Evolutionary conservation across 2,113 vertebrate genomes (phyloP), one percentile per base, ranked within the genome.

Genomic region (Oreocharis arfaki): DNA sequence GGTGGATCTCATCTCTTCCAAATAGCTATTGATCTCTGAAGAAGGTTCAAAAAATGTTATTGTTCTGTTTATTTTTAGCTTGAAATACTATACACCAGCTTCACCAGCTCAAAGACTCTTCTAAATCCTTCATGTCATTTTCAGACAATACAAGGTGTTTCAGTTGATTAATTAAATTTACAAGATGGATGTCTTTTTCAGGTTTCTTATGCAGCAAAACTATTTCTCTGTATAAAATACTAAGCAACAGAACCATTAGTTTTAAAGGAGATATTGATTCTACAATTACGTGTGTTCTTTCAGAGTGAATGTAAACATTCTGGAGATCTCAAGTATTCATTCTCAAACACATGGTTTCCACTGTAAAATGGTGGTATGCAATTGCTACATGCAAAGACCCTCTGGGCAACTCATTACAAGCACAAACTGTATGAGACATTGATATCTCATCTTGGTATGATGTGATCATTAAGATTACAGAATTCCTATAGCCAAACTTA

Each of bases 191-290:
- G n/a, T 60, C n/a, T 11, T 90, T 82, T 49, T 87, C 6, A 11
- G 26, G 19, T 91, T 90, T 69, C 39, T 79, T 57, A 60, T 27
- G 32, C 52, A 53, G 39, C 57, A 50, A 32, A 89, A 78, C 32
- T 79, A 81, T 59, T 93, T 89, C 30, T 74, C 32, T 68, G 5
- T 46, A 73, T 86, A 83, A 95, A 95, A 94, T 93, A 96, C 90
- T 93, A 92, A 95, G 27, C 30, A 90, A 60, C 17, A 71, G 37
- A 78, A 86, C 22, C 0, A 3, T 74, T 81, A 59, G 23, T 44
- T 92, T 93, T 84, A 90, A 88, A 93, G 42, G 27, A 84, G n/a
- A 47, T 94, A 94, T 17, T 94, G 81, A 91, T 69, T 95, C 71
- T 73, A 50, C 57, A 84, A 50, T 84, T 86, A 69, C 30, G 16